Evolutionary conservation across 2,113 vertebrate species (phyloP), one percentile per base, ranked within the genome.

Genomic region (Columba livia): DNA sequence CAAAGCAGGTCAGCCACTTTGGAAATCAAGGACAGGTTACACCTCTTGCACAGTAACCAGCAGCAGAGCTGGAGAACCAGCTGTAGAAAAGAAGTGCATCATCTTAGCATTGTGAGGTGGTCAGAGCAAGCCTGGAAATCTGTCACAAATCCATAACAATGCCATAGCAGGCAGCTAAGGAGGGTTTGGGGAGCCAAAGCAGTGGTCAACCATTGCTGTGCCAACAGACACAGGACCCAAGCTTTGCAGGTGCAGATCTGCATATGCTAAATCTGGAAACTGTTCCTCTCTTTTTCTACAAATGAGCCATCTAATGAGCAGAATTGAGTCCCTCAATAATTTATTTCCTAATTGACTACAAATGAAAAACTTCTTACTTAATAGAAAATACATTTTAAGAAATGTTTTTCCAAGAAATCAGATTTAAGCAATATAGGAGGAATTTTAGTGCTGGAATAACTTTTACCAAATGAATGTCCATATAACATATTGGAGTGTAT

Each of bases 351-450:
- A 89, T 2, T 74, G 29, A 85, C 56, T 73, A 40, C 44, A 89
- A 79, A 80, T 67, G 18, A 83, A 80, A 84, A 85, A 28, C 3
- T 2, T 84, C 74, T 56, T 57, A 36, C 12, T 73, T 73, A 83
- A 60, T 0, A 8, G 38, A 88, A 96, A 85, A 60, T 85, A 11
- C 6, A 58, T 79, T 85, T 89, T 93, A 78, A 80, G 62, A 88
- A 3, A 29, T 38, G 11, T 77, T 94, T 94, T 48, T 87, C 42
- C 51, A 67, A 93, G 56, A 77, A 91, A 73, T 64, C 18, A 91
- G 56, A 88, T 83, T 90, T 48, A 80, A 83, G 51, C 31, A 82
- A n/a, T 53, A 56, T 16, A 91, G 72, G 5, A 88, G 19, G 9
- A 90, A 40, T 9, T 40, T 88, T 26, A 31, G 24, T 81, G 31